Percentiles rank a stretch among this genome's conserved stretches.
Evolutionary conservation across 2,888 invertebrate species (phyloP).

Genomic region (Sphaeridia pumilis): DNA sequence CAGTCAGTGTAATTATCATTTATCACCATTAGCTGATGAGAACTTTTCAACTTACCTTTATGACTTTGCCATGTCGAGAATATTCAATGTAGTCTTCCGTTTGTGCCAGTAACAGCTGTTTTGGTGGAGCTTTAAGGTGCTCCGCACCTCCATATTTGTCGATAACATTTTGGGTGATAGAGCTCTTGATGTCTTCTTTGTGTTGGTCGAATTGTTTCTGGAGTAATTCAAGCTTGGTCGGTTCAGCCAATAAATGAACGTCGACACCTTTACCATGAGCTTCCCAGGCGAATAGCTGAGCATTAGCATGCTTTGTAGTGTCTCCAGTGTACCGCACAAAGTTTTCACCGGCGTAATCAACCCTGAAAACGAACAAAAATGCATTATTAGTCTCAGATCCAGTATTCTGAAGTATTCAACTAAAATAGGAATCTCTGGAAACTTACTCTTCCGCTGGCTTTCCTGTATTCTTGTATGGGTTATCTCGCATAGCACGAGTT

Average conservation of each 20-base stretch:
- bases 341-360: conserved; percentile 89
- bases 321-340: conserved; percentile 90
- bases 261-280: conserved; percentile 86
- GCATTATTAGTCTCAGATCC: background rate
- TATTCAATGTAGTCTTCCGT: conserved; percentile 94
- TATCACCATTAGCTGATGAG: background rate
- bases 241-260: conserved; percentile 91
- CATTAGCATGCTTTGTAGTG: conserved; percentile 75
- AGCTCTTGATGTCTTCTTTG: conserved; percentile 76
- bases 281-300: conserved; percentile 96
- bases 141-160: conserved; percentile 93
- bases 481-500: conserved; percentile 95
- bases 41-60: conserved; percentile 38
- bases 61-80: conserved; percentile 76
- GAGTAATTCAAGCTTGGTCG: conserved; percentile 87
- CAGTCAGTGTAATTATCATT: background rate
- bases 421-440: background rate
- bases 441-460: conserved; percentile 49
- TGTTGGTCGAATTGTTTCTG: conserved; percentile 81
- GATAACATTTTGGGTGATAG: conserved; percentile 66
- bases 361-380: conserved; percentile 39
- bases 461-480: conserved; percentile 60
- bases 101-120: conserved; percentile 80
- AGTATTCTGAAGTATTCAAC: background rate
- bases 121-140: conserved; percentile 75